Conservation (phyloP, 2,113 vertebrate genomes). For the Alouatta palliata region DNA sequence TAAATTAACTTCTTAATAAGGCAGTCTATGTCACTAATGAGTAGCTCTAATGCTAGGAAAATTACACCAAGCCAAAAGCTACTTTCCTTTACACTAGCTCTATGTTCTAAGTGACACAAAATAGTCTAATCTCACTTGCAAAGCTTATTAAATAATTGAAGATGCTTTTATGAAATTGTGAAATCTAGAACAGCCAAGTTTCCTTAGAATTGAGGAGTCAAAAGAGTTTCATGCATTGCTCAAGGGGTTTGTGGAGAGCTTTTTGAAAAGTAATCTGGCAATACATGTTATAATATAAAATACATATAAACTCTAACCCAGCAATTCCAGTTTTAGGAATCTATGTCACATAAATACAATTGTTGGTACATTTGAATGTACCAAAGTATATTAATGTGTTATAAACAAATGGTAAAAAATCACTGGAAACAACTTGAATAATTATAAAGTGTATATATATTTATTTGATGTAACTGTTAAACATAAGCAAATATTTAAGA, state of each 20-base stretch:
- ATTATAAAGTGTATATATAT: not conserved
- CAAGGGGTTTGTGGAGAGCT: not conserved
- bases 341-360: not conserved
- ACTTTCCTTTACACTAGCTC: not conserved
- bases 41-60: not conserved
- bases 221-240: not conserved
- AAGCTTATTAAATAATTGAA: not conserved
- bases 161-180: not conserved
- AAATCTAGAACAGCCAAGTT: not conserved
- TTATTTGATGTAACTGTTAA: not conserved
- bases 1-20: not conserved
- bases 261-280: not conserved
- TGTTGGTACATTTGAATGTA: not conserved
- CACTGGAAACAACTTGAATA: not conserved
- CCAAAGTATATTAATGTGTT: not conserved
- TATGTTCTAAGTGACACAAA: not conserved
- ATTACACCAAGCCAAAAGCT: not conserved
- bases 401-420: not conserved
- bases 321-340: not conserved
- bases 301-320: not conserved
- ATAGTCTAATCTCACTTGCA: not conserved
- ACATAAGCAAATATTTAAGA: conserved; percentile 9
- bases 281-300: not conserved
- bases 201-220: not conserved
- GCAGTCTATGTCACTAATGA: not conserved